Percentiles rank a stretch among this genome's conserved stretches.
phyloP scores from a whole-genome alignment of 2,888 invertebrate genomes.

The Dendrolimus pini region DNA sequence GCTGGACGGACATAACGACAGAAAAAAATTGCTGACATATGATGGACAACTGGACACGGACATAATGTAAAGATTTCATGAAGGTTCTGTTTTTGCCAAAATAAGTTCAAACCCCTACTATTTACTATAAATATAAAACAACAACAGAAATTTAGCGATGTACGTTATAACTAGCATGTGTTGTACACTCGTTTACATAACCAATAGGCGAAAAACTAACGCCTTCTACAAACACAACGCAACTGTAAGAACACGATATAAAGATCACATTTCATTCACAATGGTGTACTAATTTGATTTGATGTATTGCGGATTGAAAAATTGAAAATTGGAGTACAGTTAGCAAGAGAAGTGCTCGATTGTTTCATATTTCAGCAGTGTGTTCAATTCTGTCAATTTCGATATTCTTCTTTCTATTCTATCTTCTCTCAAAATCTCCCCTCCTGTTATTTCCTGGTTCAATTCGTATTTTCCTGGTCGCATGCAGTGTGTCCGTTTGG shows the following conservation, averaged over 20 bases:
- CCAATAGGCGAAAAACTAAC: conserved; percentile 13
- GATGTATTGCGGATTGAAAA: background rate
- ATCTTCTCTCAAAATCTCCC: background rate
- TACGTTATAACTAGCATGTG: too few species aligned
- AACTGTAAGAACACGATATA: conserved; percentile 27
- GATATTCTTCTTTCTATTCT: conserved; percentile 5
- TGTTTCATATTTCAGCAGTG: too few species aligned
- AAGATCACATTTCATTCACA: conserved; percentile 40
- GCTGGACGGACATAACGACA: too few species aligned
- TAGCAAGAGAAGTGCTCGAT: background rate
- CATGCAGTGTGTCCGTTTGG: background rate
- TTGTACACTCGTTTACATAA: conserved; percentile 6
- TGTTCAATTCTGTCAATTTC: background rate
- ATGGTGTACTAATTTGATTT: conserved; percentile 31
- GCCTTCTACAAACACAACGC: conserved; percentile 14
- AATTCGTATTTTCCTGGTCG: conserved; percentile 4
- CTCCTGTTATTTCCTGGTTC: conserved; percentile 3
- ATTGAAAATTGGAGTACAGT: background rate
- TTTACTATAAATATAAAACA: too few species aligned
- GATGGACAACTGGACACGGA: too few species aligned
- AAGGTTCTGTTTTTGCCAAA: too few species aligned
- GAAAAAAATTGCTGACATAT: too few species aligned
- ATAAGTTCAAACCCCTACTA: too few species aligned
- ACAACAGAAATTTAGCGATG: too few species aligned
- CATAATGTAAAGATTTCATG: too few species aligned